A percentile compares a stretch with the other conserved stretches of the same genome.
phyloP scores from a whole-genome alignment of 2,113 vertebrate genomes.

The Fulica atra region DNA sequence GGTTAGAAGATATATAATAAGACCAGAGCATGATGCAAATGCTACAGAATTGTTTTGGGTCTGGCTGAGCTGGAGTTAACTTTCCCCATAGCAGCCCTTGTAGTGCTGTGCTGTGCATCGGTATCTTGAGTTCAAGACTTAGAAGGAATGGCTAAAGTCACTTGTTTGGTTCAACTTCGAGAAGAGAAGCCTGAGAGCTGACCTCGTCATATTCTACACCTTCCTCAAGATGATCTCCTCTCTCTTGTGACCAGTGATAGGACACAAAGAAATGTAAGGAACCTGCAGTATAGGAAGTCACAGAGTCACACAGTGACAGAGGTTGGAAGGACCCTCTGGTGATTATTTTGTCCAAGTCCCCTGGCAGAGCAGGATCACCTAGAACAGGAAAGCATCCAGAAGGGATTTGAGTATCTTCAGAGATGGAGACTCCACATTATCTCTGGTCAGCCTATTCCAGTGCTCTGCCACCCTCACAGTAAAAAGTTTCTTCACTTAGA shows the following conservation, averaged over 20 bases:
- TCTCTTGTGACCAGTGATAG: background rate
- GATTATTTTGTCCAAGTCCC: too few species aligned
- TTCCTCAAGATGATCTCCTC: background rate
- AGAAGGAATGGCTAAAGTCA: fast-evolving
- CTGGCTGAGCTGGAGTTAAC: too few species aligned
- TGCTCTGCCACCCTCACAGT: too few species aligned
- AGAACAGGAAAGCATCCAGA: too few species aligned
- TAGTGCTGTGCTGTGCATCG: too few species aligned
- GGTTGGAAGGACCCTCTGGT: too few species aligned
- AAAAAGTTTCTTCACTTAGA: background rate
- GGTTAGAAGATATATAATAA: background rate
- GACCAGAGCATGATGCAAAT: background rate
- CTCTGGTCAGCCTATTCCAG: too few species aligned
- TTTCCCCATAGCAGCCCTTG: too few species aligned
- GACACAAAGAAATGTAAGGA: background rate
- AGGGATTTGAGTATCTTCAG: too few species aligned
- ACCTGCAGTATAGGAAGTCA: background rate
- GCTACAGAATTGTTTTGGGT: background rate
- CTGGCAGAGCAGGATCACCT: too few species aligned
- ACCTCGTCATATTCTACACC: background rate
- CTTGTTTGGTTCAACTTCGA: background rate
- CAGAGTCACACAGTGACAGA: too few species aligned
- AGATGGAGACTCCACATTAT: too few species aligned
- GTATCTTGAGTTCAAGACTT: background rate
- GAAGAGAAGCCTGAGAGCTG: background rate